Base-by-base conservation (phyloP, 1,140 invertebrate species). In the Drosophila watanabei region DNA sequence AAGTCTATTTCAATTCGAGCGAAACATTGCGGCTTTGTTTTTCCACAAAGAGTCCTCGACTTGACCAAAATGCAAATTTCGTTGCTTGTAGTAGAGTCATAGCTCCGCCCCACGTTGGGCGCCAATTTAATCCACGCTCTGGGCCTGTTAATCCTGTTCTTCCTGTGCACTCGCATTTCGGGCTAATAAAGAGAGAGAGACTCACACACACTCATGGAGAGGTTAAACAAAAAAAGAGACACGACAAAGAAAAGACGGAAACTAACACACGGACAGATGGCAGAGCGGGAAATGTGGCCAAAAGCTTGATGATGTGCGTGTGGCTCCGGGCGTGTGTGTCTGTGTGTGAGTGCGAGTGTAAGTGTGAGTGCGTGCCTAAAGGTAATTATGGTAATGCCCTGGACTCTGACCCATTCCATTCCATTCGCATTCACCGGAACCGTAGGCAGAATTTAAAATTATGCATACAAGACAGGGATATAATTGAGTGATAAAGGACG, bases 371-470 rank as follows among this genome's bases (percentile, higher is more conserved):
- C 72, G 54, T 80, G 57, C 49, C 59, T 59, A 46, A 57, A 64
- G 79, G 78, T 90, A 89, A 89, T 90, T 89, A 90, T 89, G 80
- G 59, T 84, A 84, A 87, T 87, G 80, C 60, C 48, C 80, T 70
- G 80, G 71, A 63, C 80, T 60, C 41, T 54, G 39, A 35, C 35
- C 57, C 76, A 41, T 57, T n/a, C 54, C 54, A 37, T 39, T 16
- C 35, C 35, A 28, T 39, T 57, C 24, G 41, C 76, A 49, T 49
- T 60, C 35, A n/a, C 75, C 49, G 46, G 30, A 32, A 32, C 60
- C 49, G 51, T 57, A 54, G 63, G 59, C 82, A 48, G 78, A 79
- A 60, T 89, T 70, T 60, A 75, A 87, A 87, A 81, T 88, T 89
- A 81, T 88, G 84, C 84, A 88, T 79, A 79, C 85, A 81, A 88